Percentiles rank a stretch among this genome's conserved stretches.
Conservation (phyloP, 2,888 invertebrate species). For the Eilema sororculum region DNA sequence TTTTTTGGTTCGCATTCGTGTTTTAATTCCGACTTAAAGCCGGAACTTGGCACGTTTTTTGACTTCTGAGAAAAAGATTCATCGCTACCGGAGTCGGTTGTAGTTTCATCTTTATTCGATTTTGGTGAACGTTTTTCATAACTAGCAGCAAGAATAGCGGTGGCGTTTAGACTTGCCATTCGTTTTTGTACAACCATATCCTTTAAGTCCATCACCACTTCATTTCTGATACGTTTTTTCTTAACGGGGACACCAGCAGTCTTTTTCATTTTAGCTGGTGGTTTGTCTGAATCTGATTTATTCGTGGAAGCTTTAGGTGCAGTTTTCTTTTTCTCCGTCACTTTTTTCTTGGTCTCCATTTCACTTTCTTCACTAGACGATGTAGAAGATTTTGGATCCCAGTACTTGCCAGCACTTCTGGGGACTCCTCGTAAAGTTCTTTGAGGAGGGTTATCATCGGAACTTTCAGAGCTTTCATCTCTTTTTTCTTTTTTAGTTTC, state of each 20-base stretch:
- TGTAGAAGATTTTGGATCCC: slow-evolving; percentile 92
- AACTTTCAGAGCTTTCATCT: slow-evolving; percentile 80
- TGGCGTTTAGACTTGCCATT: slow-evolving; percentile 96
- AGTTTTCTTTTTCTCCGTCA: slow-evolving; percentile 77
- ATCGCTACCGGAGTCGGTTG: slow-evolving; percentile 86
- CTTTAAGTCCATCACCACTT: slow-evolving; percentile 92
- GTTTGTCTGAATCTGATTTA: slow-evolving; percentile 85
- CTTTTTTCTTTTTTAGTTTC: slow-evolving; percentile 78
- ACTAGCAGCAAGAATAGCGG: slow-evolving; percentile 95
- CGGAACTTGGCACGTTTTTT: slow-evolving; percentile 85
- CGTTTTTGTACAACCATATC: slow-evolving; percentile 96
- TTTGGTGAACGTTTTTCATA: slow-evolving; percentile 91
- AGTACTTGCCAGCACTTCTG: slow-evolving; percentile 93
- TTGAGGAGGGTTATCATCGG: slow-evolving; percentile 85
- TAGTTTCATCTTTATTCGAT: slow-evolving; percentile 87
- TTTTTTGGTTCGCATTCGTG: slow-evolving; percentile 74
- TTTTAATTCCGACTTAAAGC: slow-evolving; percentile 86
- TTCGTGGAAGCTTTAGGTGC: slow-evolving; percentile 63
- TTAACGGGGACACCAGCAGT: slow-evolving; percentile 78
- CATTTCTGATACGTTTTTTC: slow-evolving; percentile 87
- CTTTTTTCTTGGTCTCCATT: slow-evolving; percentile 78
- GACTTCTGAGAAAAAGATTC: slow-evolving; percentile 84
- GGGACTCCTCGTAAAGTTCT: slow-evolving; percentile 91
- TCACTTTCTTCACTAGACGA: slow-evolving; percentile 88
- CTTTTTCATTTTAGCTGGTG: slow-evolving; percentile 80